Evolutionary conservation across 2,888 invertebrate species (phyloP).

Genomic region (Tachina fera): DNA sequence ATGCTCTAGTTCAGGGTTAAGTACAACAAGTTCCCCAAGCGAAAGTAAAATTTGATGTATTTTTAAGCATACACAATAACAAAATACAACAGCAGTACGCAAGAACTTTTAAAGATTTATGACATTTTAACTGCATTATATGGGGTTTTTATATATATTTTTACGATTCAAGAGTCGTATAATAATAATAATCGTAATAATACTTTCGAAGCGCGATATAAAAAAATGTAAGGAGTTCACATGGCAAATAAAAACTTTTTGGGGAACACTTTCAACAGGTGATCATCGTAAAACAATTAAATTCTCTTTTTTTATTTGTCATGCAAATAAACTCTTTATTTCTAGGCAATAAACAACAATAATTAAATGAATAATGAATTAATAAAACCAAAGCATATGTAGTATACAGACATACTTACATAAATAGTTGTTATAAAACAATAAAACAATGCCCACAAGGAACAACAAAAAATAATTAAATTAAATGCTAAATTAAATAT

Average conservation of each 20-base stretch:
- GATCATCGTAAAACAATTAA: slow-evolving; percentile 60
- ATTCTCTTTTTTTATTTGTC: slow-evolving; percentile 23
- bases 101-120: slow-evolving; percentile 56
- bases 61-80: no score
- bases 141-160: slow-evolving; percentile 45
- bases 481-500: not conserved
- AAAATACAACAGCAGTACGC: not conserved
- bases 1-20: no score
- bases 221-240: slow-evolving; percentile 16
- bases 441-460: not conserved
- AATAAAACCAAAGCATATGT: slow-evolving; percentile 10
- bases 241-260: not conserved
- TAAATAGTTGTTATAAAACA: slow-evolving; percentile 4
- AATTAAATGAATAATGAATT: slow-evolving; percentile 27
- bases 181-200: slow-evolving; percentile 43
- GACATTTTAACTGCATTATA: slow-evolving; percentile 59
- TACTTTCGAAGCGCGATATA: not conserved
- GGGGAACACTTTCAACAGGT: slow-evolving; percentile 54
- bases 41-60: no score
- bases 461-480: not conserved
- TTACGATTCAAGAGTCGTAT: slow-evolving; percentile 48
- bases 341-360: slow-evolving; percentile 8
- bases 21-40: no score
- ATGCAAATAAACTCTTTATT: slow-evolving; percentile 24
- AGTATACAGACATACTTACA: not conserved